A percentile compares a stretch with the other conserved stretches of the same genome.
phyloP scores from a whole-genome alignment of 2,888 invertebrate species.

The Cephalotes varians region DNA sequence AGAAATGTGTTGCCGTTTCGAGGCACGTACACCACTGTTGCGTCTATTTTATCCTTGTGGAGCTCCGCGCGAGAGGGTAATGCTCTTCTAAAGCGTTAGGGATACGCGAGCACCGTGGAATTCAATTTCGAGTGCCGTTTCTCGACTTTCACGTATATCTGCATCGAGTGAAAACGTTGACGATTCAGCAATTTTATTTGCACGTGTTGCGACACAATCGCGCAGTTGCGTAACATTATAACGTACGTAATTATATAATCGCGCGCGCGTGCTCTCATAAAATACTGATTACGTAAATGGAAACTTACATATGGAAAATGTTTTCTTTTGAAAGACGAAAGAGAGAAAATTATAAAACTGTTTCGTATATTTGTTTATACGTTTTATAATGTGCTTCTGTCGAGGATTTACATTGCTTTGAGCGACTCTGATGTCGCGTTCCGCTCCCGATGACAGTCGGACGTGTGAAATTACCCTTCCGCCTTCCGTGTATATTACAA shows the following conservation, averaged over 20 bases:
- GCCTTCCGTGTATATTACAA: conserved; percentile 33
- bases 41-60: conserved; percentile 79
- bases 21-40: conserved; percentile 82
- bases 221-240: not conserved
- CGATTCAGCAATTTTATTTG: conserved; percentile 5
- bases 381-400: not conserved
- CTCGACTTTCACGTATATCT: conserved; percentile 2
- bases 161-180: not conserved
- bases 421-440: conserved; percentile 13
- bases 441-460: conserved; percentile 32
- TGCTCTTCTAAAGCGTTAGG: conserved; percentile 65
- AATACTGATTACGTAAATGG: not conserved
- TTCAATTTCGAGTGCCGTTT: conserved; percentile 54
- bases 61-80: conserved; percentile 71
- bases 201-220: not conserved
- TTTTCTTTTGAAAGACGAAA: not conserved
- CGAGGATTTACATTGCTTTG: conserved; percentile 2
- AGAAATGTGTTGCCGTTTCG: conserved; percentile 78
- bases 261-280: not conserved
- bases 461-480: conserved; percentile 43
- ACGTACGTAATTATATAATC: not conserved
- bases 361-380: not conserved
- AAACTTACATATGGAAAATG: not conserved
- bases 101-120: conserved; percentile 59
- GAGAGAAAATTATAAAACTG: not conserved